Evolutionary conservation across 2,888 invertebrate species (phyloP).

Genomic region (Hypselothyrea guttata): DNA sequence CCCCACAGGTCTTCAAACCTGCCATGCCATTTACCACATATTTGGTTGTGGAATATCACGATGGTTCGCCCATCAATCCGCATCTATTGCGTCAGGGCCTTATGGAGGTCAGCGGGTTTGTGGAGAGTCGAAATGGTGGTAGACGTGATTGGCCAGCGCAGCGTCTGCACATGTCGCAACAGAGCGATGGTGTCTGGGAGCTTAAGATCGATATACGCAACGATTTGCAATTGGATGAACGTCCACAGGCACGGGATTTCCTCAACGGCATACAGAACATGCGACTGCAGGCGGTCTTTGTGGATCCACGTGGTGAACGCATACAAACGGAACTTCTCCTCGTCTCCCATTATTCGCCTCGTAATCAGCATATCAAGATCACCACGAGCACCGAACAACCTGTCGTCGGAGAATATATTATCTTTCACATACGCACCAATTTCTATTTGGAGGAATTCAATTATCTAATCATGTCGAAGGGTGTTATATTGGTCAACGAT

Average conservation of each 20-base stretch:
- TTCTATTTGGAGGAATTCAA: conserved; percentile 94
- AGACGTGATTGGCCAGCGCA: conserved; percentile 86
- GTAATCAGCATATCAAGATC: conserved; percentile 92
- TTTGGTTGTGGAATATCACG: conserved; percentile 94
- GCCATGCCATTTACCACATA: conserved; percentile 94
- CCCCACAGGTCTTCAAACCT: conserved; percentile 97
- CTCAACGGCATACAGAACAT: conserved; percentile 87
- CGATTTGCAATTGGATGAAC: conserved; percentile 84
- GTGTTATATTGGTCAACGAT: conserved; percentile 92
- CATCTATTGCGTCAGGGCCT: conserved; percentile 86
- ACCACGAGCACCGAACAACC: conserved; percentile 91
- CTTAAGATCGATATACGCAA: conserved; percentile 89
- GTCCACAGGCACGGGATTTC: conserved; percentile 85
- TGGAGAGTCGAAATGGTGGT: conserved; percentile 86
- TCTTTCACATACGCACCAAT: conserved; percentile 96
- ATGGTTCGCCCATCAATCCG: conserved; percentile 90
- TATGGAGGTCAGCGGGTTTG: conserved; percentile 87
- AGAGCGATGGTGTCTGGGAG: conserved; percentile 91
- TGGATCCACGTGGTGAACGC: conserved; percentile 86
- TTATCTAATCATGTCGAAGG: conserved; percentile 96
- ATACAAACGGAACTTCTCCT: conserved; percentile 88
- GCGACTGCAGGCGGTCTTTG: conserved; percentile 83
- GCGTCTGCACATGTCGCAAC: conserved; percentile 85
- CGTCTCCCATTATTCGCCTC: conserved; percentile 90
- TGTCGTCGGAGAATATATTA: conserved; percentile 95